Conservation (phyloP, 2,888 invertebrate species). For the Drosophila nr. perissopoda region DNA sequence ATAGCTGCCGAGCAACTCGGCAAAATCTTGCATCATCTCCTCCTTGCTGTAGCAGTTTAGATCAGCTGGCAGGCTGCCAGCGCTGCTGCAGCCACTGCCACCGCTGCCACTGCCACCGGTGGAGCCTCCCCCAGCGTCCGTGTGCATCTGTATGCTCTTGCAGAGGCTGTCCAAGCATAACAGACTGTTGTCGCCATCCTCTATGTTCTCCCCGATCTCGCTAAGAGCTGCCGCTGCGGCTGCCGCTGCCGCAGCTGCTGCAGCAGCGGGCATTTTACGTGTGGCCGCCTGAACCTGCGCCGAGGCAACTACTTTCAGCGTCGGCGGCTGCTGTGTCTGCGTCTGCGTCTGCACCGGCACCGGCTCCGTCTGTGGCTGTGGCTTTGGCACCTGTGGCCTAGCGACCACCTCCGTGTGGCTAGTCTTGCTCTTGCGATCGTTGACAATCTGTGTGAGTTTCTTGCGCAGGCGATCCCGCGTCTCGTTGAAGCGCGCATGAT, state of each 20-base stretch:
- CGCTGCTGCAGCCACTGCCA: constrained; percentile 40
- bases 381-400: constrained; percentile 17
- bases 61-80: constrained; percentile 47
- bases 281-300: constrained; percentile 62
- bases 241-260: constrained; percentile 51
- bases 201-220: constrained; percentile 49
- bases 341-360: constrained; percentile 30
- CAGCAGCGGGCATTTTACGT: constrained; percentile 47
- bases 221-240: constrained; percentile 63
- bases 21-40: constrained; percentile 82
- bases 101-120: constrained; percentile 32
- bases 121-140: constrained; percentile 38
- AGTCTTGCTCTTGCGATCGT: constrained; percentile 80
- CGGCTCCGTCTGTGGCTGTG: constrained; percentile 9
- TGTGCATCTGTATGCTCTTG: constrained; percentile 79
- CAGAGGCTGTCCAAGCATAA: constrained; percentile 80
- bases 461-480: constrained; percentile 84
- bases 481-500: constrained; percentile 84
- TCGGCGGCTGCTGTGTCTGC: constrained; percentile 50
- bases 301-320: constrained; percentile 63
- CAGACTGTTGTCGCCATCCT: constrained; percentile 79
- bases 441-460: constrained; percentile 83
- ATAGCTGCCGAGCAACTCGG: constrained; percentile 80
- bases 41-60: constrained; percentile 66
- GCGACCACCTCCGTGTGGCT: constrained; percentile 46